Conservation (phyloP, 1,140 invertebrate species). For the Latrodectus geometricus region DNA sequence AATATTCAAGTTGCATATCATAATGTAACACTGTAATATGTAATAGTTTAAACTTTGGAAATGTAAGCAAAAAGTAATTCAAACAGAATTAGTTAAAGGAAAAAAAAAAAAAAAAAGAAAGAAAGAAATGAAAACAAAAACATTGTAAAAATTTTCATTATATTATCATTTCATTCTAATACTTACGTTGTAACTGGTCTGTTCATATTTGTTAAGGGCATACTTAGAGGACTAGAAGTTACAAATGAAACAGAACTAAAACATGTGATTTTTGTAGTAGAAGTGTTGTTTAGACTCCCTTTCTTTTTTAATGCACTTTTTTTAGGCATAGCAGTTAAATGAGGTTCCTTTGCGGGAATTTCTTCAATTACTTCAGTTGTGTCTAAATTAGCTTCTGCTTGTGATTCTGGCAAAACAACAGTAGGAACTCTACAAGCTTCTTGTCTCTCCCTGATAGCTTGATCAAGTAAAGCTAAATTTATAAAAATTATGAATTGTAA, state of each 20-base stretch:
- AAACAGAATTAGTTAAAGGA: too few relatives aligned
- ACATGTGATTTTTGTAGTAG: slow-evolving; percentile 39
- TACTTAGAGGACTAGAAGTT: slow-evolving; percentile 39
- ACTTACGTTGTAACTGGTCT: slow-evolving; percentile 58
- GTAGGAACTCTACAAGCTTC: slow-evolving; percentile 21
- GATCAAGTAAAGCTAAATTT: slow-evolving; percentile 28
- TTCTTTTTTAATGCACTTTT: slow-evolving; percentile 64
- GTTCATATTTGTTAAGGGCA: slow-evolving; percentile 49
- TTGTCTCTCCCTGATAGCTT: slow-evolving; percentile 42
- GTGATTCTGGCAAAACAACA: background rate
- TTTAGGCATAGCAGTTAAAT: slow-evolving; percentile 63
- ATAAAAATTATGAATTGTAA: background rate
- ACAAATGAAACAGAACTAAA: slow-evolving; percentile 57
- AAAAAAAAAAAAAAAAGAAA: too few relatives aligned
- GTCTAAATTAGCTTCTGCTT: slow-evolving; percentile 18
- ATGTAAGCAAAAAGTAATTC: too few relatives aligned
- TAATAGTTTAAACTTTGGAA: too few relatives aligned
- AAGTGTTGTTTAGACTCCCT: slow-evolving; percentile 3
- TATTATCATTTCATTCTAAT: background rate
- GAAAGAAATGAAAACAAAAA: too few relatives aligned
- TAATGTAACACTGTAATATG: too few relatives aligned
- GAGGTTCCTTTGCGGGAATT: slow-evolving; percentile 63
- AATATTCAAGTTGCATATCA: too few relatives aligned
- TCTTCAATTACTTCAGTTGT: slow-evolving; percentile 56
- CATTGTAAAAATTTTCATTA: too few relatives aligned